Conservation (phyloP, 1,140 invertebrate genomes). For the Lineus longissimus region DNA sequence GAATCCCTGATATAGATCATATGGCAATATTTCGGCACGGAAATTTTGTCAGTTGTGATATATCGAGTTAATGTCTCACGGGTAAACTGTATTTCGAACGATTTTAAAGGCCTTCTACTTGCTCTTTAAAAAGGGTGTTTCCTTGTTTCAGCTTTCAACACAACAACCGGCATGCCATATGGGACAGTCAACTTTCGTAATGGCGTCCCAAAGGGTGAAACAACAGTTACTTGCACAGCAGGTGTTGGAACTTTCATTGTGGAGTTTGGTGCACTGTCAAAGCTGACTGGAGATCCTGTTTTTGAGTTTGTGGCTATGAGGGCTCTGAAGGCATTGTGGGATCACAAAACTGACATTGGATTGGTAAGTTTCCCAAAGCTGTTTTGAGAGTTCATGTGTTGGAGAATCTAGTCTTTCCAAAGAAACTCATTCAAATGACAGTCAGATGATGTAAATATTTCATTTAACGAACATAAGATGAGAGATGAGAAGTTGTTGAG, state of each 20-base stretch:
- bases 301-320: conserved; percentile 92
- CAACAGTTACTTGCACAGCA: conserved; percentile 94
- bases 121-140: not conserved
- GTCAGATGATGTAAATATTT: too few relatives aligned
- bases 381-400: not conserved
- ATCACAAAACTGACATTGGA: conserved; percentile 79
- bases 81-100: too few relatives aligned
- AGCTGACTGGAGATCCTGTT: conserved; percentile 84
- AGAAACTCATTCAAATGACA: conserved; percentile 15
- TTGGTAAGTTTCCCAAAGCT: conserved; percentile 63
- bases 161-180: conserved; percentile 89
- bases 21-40: too few relatives aligned
- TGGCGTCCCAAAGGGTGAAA: conserved; percentile 92
- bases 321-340: conserved; percentile 84
- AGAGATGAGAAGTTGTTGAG: too few relatives aligned
- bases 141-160: conserved; percentile 58
- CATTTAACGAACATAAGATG: too few relatives aligned
- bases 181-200: conserved; percentile 76
- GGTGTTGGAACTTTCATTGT: conserved; percentile 96
- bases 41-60: too few relatives aligned
- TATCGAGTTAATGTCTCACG: too few relatives aligned
- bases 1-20: too few relatives aligned
- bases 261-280: conserved; percentile 92
- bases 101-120: not conserved
- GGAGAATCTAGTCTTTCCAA: conserved; percentile 4